Evolutionary conservation across 2,113 vertebrate species (phyloP).

Genomic region (Penelope pileata): DNA sequence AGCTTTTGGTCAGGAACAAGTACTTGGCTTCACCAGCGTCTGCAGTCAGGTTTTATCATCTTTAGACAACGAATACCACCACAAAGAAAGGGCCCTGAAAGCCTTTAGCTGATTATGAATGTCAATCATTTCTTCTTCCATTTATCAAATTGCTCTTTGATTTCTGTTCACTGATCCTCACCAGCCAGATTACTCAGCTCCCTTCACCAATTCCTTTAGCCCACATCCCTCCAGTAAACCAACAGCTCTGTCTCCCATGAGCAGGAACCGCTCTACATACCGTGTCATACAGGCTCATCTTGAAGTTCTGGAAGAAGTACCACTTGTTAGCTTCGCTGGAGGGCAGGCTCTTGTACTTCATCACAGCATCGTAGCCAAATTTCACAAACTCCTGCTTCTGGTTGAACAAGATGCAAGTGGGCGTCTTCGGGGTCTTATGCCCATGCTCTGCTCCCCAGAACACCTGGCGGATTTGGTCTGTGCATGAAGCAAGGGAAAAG

Average conservation of each 20-base stretch:
- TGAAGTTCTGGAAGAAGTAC: slow-evolving; percentile 61
- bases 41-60: not conserved
- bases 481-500: slow-evolving; percentile 6
- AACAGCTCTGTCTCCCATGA: not conserved
- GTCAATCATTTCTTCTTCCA: not conserved
- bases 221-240: not conserved
- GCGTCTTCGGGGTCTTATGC: not conserved
- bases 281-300: slow-evolving; percentile 54
- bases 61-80: not conserved
- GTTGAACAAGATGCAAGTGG: slow-evolving; percentile 46
- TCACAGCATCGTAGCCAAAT: slow-evolving; percentile 63
- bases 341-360: not conserved
- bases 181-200: not conserved
- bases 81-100: not conserved
- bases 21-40: not conserved
- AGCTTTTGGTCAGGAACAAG: not conserved
- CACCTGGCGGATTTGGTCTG: not conserved
- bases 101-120: not conserved
- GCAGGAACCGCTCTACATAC: not conserved
- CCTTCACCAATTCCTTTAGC: not conserved
- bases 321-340: not conserved
- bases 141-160: not conserved
- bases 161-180: not conserved
- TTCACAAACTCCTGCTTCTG: not conserved
- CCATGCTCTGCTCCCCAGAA: not conserved